Conservation (phyloP, 2,797 vertebrate species). For the Gobio occitaniae region DNA sequence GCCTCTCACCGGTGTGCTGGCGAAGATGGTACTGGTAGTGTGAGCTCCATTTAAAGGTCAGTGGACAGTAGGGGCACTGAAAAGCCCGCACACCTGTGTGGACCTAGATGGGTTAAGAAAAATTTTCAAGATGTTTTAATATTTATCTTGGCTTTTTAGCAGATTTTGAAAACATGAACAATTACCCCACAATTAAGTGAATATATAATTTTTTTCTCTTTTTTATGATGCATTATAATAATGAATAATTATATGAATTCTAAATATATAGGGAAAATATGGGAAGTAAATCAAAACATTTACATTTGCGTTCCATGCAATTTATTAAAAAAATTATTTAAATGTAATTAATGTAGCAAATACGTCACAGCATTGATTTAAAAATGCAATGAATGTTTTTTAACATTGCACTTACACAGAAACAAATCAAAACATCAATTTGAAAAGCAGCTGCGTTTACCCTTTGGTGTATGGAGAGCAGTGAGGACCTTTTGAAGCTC, state of each 20-base stretch:
- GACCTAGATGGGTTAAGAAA: constrained; percentile 72
- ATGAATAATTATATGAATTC: background rate
- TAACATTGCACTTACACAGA: background rate
- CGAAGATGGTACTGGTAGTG: constrained; percentile 88
- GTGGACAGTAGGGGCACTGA: constrained; percentile 90
- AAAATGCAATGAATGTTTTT: background rate
- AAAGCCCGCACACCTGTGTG: constrained; percentile 89
- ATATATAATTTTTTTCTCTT: background rate
- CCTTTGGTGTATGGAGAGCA: constrained; percentile 91
- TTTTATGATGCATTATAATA: background rate
- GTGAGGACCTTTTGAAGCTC: constrained; percentile 91
- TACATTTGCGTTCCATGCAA: background rate
- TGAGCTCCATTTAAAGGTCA: constrained; percentile 94
- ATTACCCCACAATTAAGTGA: background rate
- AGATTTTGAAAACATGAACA: background rate
- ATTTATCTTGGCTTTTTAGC: background rate
- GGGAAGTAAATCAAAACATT: background rate
- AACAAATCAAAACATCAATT: constrained; percentile 51
- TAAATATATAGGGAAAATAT: background rate
- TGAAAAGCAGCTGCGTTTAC: constrained; percentile 69
- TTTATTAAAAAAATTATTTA: background rate
- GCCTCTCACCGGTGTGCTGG: constrained; percentile 88
- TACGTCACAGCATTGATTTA: background rate
- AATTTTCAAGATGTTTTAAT: background rate
- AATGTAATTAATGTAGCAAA: background rate